Base-by-base conservation (phyloP, 2,888 invertebrate genomes). In the Copidosoma aretas region DNA sequence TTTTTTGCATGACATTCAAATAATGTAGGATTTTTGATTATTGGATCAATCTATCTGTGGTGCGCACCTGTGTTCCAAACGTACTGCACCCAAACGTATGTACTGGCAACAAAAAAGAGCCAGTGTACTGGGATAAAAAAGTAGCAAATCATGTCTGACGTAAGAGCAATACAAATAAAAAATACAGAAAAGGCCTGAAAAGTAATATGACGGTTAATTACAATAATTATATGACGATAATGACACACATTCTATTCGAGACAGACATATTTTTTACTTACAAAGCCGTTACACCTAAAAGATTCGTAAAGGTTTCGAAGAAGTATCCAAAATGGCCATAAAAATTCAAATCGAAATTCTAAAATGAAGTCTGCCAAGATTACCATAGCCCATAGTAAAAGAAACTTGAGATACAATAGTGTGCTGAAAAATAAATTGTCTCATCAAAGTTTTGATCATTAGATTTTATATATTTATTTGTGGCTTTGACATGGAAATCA, bases 11-110 rank as follows among this genome's bases (percentile, higher is more conserved):
- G n/a, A n/a, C n/a, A n/a, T n/a, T n/a, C n/a, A n/a, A n/a, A n/a
- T n/a, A n/a, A n/a, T n/a, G n/a, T n/a, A n/a, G n/a, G n/a, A 24
- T 3, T 60, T 32, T 57, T 12, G 17, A 59, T 46, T 66, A 0
- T 64, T 63, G 10, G 59, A 19, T 60, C 25, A 51, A 25, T 14
- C 57, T n/a, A 60, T 66, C 51, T 24, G 39, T n/a, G 62, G 10
- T 58, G 76, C 75, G 86, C 84, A 93, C 97, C 96, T 89, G 96
- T 95, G 85, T 95, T 95, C 97, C 97, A 98, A 75, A 97, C 94
- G 85, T 95, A 97, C 86, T 98, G 97, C 81, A 98, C 94, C 97
- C 97, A 98, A 74, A 98, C 97, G 86, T 98, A 98, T 81, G 97
- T 97, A 86, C 97, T 97, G 80, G 98, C 98, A 73, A 95, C 94